These are phyloP conservation scores for Neuroscelio doddi DNA, from an alignment of 2,888 invertebrate genomes.

Conservation along the genomic window DNA sequence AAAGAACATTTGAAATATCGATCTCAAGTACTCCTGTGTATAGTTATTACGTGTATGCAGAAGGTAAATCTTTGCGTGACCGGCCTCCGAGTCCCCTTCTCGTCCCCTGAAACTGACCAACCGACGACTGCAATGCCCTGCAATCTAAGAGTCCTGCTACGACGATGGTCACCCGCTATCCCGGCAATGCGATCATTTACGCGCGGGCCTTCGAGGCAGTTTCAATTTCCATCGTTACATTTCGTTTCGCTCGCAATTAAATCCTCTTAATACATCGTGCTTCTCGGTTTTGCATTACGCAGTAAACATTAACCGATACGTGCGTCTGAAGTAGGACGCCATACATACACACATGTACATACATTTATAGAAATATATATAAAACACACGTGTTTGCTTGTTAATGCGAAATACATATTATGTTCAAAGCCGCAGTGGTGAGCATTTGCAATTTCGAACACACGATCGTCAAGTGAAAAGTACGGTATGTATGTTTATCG, in stretches of 20 bases:
- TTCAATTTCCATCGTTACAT: constrained; percentile 18
- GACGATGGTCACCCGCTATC: constrained; percentile 51
- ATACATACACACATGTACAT: too few species aligned
- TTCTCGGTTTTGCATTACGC: too few species aligned
- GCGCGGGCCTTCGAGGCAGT: constrained; percentile 32
- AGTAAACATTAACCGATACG: too few species aligned
- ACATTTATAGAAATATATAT: too few species aligned
- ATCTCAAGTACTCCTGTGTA: constrained; percentile 51
- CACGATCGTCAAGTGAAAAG: not conserved
- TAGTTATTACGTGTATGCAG: constrained; percentile 52
- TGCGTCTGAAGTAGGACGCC: too few species aligned
- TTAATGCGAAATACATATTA: too few species aligned
- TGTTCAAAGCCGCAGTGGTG: not conserved
- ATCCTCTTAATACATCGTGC: too few species aligned
- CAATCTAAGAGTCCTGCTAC: constrained; percentile 60
- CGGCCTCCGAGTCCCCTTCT: constrained; percentile 52
- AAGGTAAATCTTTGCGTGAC: constrained; percentile 67
- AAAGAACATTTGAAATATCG: constrained; percentile 58
- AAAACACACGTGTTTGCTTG: too few species aligned
- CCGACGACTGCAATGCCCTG: constrained; percentile 63
- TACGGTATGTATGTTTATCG: constrained; percentile 7
- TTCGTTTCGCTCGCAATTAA: constrained; percentile 1
- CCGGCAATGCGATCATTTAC: constrained; percentile 37
- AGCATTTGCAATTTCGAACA: not conserved
- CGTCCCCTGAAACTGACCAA: constrained; percentile 61